phyloP scores from a whole-genome alignment of 2,888 invertebrate genomes.

The Ichneumon xanthorius region DNA sequence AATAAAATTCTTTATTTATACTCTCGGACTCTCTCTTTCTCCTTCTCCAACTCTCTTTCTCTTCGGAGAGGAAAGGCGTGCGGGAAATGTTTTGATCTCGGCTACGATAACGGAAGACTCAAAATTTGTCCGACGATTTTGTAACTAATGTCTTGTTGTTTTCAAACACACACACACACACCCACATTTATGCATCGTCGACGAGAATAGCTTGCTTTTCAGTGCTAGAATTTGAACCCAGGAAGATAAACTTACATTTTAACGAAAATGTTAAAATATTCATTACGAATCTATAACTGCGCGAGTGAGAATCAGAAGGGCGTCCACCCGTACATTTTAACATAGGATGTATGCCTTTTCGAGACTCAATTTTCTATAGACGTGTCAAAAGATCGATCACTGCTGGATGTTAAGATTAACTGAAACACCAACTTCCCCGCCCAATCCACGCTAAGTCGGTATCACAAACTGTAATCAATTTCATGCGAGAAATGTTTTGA shows the following conservation, averaged over 20 bases:
- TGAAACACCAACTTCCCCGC: neutral
- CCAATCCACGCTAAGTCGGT: too few species aligned
- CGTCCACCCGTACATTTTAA: neutral
- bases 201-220: neutral
- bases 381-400: too few species aligned
- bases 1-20: conserved; percentile 75
- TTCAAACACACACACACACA: neutral
- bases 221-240: neutral
- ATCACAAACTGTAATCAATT: too few species aligned
- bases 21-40: conserved; percentile 47
- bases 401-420: neutral
- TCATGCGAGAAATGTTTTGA: conserved; percentile 23
- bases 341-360: neutral
- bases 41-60: conserved; percentile 18
- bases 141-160: conserved; percentile 17
- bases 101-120: neutral
- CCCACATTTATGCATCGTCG: neutral
- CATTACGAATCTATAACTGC: neutral
- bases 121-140: conserved; percentile 37
- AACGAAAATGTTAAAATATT: neutral
- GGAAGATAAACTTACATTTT: neutral
- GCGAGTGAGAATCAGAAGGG: neutral
- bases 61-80: conserved; percentile 22
- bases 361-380: neutral
- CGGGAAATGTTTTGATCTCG: conserved; percentile 24